Evolutionary conservation across 2,113 vertebrate species (phyloP), one percentile per base, ranked within the genome.

Genomic region (Propithecus coquereli): DNA sequence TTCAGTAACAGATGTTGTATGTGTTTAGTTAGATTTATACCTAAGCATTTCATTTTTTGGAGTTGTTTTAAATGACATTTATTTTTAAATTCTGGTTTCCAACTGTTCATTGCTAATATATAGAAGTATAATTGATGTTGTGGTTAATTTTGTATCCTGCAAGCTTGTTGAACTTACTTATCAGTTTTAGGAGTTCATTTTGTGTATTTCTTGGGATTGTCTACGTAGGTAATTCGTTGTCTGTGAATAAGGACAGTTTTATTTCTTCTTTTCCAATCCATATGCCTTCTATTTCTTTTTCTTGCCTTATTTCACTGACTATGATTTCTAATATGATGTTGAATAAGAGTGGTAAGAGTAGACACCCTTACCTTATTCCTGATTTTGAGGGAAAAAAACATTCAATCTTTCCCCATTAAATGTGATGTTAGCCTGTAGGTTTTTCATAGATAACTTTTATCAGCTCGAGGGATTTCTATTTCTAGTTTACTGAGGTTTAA

Each of bases 81-180:
- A 86, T 47, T 93, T 95, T 82, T 43, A 81, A 74, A 66, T 76
- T 89, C 20, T 85, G 61, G n/a, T 76, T 93, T 86, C 23, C n/a
- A 76, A 8, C 30, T 74, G 40, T 74, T 84, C 40, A 50, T 68
- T 92, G 34, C 27, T n/a, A 6, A 7, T 43, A 14, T 54, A 10
- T 3, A 47, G 81, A 93, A 87, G 57, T 50, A 77, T 1, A 61
- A 12, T 61, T 43, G 30, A 79, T 50, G 45, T 1, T 80, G 22
- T 37, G 34, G 40, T 30, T 34, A 20, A 50, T 43, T 43, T 90
- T 66, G 34, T 61, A 32, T 40, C 27, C 20, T 82, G 20, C 1
- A 40, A 22, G 16, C 32, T 82, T 52, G 17, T 37, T 76, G n/a
- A 92, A 66, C 34, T 74, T 14, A 77, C 10, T 57, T 57, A 6